Evolutionary conservation across 2,888 invertebrate genomes (phyloP).

Genomic region (Acholoe squamosa): DNA sequence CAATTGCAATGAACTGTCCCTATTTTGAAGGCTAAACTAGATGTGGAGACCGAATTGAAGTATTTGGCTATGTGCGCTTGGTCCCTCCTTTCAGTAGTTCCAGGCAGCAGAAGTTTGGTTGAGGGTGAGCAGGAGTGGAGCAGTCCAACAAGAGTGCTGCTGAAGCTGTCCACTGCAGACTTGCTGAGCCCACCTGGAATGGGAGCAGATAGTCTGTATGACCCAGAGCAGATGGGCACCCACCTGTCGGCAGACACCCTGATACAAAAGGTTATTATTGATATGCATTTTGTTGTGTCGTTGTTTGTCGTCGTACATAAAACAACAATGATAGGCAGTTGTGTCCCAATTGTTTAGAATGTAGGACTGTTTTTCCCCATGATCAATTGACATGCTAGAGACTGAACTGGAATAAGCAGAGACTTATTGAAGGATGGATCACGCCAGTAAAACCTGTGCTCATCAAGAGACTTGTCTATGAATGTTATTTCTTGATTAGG

Average conservation of each 20-base stretch:
- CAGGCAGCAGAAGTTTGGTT: conserved; percentile 43
- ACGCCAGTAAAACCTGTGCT: not conserved
- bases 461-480: not conserved
- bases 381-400: not conserved
- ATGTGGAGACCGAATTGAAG: not conserved
- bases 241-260: conserved; percentile 20
- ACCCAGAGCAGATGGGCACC: conserved; percentile 2
- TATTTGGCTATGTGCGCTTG: not conserved
- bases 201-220: conserved; percentile 26
- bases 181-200: conserved; percentile 14
- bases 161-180: conserved; percentile 34
- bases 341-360: conserved; percentile 1
- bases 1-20: not conserved
- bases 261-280: conserved; percentile 60
- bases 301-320: not conserved
- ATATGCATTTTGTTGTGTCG: conserved; percentile 45
- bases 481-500: not conserved
- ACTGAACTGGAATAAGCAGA: not conserved
- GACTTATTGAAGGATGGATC: not conserved
- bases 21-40: conserved; percentile 24
- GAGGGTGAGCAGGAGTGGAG: conserved; percentile 47
- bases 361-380: not conserved
- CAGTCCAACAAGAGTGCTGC: not conserved
- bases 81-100: conserved; percentile 25
- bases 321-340: not conserved